A percentile compares a stretch with the other conserved stretches of the same genome.
These are phyloP conservation scores for Lochmaea crataegi DNA, from an alignment of 2,888 invertebrate genomes.

Conservation along the genomic window DNA sequence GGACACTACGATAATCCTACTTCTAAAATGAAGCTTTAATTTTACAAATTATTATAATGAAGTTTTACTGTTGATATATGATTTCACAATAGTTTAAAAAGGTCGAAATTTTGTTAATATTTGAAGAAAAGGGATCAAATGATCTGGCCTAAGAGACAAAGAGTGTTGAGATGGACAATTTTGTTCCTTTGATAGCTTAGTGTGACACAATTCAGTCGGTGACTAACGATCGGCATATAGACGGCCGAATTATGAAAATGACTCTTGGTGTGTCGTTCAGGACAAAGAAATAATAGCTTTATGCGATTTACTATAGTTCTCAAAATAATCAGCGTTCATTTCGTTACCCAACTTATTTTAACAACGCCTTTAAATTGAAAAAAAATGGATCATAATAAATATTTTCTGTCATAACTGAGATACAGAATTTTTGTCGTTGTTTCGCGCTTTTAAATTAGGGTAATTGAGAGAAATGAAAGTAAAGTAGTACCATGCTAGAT, in stretches of 20 bases:
- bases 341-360: neutral
- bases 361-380: neutral
- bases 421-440: too few species aligned
- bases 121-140: neutral
- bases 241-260: conserved; percentile 73
- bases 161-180: conserved; percentile 56
- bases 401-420: too few species aligned
- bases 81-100: neutral
- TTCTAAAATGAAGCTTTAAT: too few species aligned
- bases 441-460: too few species aligned
- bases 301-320: conserved; percentile 35
- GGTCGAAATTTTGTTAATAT: neutral
- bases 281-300: conserved; percentile 48
- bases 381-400: too few species aligned
- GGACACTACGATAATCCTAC: too few species aligned
- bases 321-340: conserved; percentile 1
- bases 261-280: conserved; percentile 64
- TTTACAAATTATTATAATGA: too few species aligned
- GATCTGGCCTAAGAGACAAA: conserved; percentile 36
- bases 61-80: too few species aligned
- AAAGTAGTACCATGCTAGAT: too few species aligned
- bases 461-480: too few species aligned
- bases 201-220: conserved; percentile 69
- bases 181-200: conserved; percentile 62
- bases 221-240: conserved; percentile 69